phyloP scores from a whole-genome alignment of 2,888 invertebrate species.

The Drosophila setosimentum region DNA sequence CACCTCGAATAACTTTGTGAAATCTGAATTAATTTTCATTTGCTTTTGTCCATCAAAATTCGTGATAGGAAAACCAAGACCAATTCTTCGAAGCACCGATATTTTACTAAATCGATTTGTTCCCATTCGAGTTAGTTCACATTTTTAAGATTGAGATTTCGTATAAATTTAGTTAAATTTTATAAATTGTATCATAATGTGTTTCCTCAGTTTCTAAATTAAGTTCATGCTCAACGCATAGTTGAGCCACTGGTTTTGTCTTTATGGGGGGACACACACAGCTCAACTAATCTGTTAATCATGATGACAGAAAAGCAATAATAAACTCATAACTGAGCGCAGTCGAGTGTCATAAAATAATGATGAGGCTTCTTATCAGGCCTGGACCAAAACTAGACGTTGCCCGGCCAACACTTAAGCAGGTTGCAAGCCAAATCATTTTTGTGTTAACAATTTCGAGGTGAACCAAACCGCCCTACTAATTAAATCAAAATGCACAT shows the following conservation, averaged over 20 bases:
- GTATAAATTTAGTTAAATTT: not conserved
- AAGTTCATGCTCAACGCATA: not conserved
- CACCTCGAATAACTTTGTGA: slow-evolving; percentile 4
- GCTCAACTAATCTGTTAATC: slow-evolving; percentile 32
- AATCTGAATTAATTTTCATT: not conserved
- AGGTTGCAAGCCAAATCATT: slow-evolving; percentile 2
- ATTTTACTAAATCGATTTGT: not conserved
- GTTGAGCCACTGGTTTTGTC: not conserved
- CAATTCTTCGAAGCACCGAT: not conserved
- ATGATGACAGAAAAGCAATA: slow-evolving; percentile 30
- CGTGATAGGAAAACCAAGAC: not conserved
- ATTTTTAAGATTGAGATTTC: not conserved
- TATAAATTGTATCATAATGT: not conserved
- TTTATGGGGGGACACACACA: not conserved
- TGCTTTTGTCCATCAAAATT: not conserved
- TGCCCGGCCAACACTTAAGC: not conserved
- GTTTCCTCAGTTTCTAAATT: not conserved
- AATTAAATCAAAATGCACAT: slow-evolving; percentile 54
- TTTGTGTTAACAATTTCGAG: not conserved
- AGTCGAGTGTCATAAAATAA: slow-evolving; percentile 32
- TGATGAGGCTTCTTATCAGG: slow-evolving; percentile 43
- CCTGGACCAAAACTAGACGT: slow-evolving; percentile 15
- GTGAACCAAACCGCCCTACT: slow-evolving; percentile 5
- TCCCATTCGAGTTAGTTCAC: not conserved
- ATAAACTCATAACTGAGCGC: slow-evolving; percentile 23